phyloP scores from a whole-genome alignment of 1,140 invertebrate species.

The Pogonomyrmex barbatus region DNA sequence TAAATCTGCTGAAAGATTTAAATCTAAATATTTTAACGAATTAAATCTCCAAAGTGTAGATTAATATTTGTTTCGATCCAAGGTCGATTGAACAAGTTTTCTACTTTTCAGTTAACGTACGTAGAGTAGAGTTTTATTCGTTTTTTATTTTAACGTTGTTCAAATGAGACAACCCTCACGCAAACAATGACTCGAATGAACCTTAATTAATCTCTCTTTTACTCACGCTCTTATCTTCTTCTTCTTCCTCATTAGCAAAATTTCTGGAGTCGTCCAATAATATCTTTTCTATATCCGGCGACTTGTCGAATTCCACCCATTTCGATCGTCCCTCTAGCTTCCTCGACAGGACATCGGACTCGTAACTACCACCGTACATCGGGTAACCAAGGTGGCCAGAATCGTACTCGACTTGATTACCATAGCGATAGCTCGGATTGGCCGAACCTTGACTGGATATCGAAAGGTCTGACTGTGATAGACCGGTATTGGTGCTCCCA shows the following conservation, averaged over 20 bases:
- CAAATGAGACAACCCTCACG: neutral
- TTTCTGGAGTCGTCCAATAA: slow-evolving; percentile 77
- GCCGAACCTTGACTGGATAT: slow-evolving; percentile 89
- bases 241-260: slow-evolving; percentile 83
- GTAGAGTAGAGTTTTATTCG: neutral
- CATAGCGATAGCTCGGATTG: slow-evolving; percentile 91
- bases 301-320: slow-evolving; percentile 85
- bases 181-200: neutral
- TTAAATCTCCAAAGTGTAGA: neutral
- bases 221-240: slow-evolving; percentile 78
- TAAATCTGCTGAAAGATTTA: neutral
- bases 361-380: slow-evolving; percentile 86
- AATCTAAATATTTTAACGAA: neutral
- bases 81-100: neutral
- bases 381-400: slow-evolving; percentile 90
- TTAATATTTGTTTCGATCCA: neutral
- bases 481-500: slow-evolving; percentile 88
- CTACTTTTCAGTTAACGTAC: neutral
- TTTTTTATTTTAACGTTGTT: neutral
- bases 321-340: slow-evolving; percentile 86
- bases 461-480: slow-evolving; percentile 92
- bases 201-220: neutral
- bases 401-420: slow-evolving; percentile 92
- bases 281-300: slow-evolving; percentile 83
- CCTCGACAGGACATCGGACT: slow-evolving; percentile 80